Evolutionary conservation across 2,113 vertebrate species (phyloP).

Genomic region (Scortum barcoo): DNA sequence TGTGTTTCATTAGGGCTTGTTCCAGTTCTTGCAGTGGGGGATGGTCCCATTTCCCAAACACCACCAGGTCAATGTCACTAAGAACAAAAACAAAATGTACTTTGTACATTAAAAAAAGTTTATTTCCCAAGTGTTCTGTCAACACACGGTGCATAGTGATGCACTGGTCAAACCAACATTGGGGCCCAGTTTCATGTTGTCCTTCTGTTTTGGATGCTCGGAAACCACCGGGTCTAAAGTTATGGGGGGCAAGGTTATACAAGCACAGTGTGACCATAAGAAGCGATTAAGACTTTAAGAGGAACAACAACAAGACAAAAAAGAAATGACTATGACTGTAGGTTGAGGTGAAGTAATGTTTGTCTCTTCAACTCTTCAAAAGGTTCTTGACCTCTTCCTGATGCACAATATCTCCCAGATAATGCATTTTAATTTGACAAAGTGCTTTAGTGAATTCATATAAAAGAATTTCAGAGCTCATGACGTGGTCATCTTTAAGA

Average conservation of each 20-base stretch:
- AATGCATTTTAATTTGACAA: background rate
- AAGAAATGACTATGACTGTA: background rate
- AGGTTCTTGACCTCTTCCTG: background rate
- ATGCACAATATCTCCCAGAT: background rate
- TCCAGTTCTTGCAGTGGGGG: conserved; percentile 94
- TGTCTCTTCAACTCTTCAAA: conserved; percentile 1
- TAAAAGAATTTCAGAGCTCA: background rate
- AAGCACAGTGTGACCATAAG: too few species aligned
- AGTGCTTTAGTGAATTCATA: background rate
- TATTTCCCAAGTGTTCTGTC: background rate
- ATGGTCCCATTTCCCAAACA: conserved; percentile 97
- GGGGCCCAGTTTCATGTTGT: background rate
- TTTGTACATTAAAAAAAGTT: background rate
- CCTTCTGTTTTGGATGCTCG: background rate
- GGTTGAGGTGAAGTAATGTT: background rate
- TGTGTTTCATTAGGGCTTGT: conserved; percentile 93
- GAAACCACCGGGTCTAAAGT: background rate
- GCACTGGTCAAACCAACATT: background rate
- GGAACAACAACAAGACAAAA: background rate
- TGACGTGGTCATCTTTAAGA: background rate
- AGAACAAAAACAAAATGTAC: conserved; percentile 40
- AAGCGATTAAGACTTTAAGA: background rate
- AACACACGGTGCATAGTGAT: background rate
- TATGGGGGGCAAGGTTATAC: too few species aligned
- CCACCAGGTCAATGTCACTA: conserved; percentile 98